Base-by-base conservation (phyloP, 2,888 invertebrate genomes). In the Rhabditoides inermis region DNA sequence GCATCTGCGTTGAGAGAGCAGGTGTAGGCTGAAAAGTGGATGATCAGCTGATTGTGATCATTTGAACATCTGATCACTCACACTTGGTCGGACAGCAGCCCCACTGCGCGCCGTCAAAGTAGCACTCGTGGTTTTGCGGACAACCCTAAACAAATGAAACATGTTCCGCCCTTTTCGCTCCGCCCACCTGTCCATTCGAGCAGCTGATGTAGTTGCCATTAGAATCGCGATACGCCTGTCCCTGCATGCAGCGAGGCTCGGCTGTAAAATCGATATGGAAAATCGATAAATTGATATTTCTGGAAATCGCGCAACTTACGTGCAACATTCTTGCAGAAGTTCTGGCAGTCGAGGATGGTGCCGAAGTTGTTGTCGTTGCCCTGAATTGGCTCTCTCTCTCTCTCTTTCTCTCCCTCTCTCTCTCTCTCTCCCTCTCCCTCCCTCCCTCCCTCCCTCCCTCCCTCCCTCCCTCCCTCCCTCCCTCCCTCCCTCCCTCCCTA, bases 291-390 rank as follows among this genome's bases (percentile, higher is more conserved):
- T 22, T 15, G 18, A 47, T 20, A 7, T 35, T 32, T 47, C 22
- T 35, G 2, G 15, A 23, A 22, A 35, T 48, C 7, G 12, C 39
- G 7, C 26, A 54, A 47, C 61, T 48, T 49, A 68, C 68, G 66
- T 44, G 64, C 58, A 6, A 66, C 61, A 45, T 66, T 69, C 27
- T 66, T 61, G 52, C 70, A 70, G 53, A 60, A 69, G 20, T 59
- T 67, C 37, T 63, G 66, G 53, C 70, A 70, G 41, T 64, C 66
- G 20, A 69, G 35, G 22, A 61, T 59, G 6, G 62, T 61, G 7
- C 57, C 60, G 41, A 70, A 70, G 47, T 70, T 70, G 56, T 70
- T 70, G 58, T 67, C 66, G 45, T 70, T 70, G 26, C 70, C 70
- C 30, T 66, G 63, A n/a, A n/a, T n/a, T n/a, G n/a, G n/a, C n/a